Conservation (phyloP, 64 coral and sea anemone species). For the Montipora foliosa region DNA sequence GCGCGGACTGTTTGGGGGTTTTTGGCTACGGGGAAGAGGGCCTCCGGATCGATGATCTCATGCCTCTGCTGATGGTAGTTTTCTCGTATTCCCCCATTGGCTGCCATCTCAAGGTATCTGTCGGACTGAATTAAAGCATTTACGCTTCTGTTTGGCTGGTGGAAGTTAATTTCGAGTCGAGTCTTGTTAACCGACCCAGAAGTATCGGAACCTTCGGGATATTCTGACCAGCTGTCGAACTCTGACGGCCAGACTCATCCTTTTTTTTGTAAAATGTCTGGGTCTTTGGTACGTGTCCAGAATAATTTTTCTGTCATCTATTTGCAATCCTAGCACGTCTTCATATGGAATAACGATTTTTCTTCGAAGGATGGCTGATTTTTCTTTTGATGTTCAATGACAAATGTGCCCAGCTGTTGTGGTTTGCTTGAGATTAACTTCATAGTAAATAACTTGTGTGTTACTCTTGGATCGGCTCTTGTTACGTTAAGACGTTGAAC, state of each 20-base stretch:
- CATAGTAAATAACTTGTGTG: constrained; percentile 31
- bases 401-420: background rate
- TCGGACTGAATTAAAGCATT: constrained; percentile 37
- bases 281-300: constrained; percentile 29
- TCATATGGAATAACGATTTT: constrained; percentile 23
- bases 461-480: constrained; percentile 44
- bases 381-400: constrained; percentile 2
- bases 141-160: constrained; percentile 35
- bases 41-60: constrained; percentile 15
- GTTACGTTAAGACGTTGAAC: constrained; percentile 26
- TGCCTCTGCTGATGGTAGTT: constrained; percentile 33
- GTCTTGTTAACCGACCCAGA: constrained; percentile 4
- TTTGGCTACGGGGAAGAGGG: constrained; percentile 4
- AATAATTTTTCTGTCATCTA: constrained; percentile 18
- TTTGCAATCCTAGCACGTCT: constrained; percentile 31
- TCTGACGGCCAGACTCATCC: constrained; percentile 23
- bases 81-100: constrained; percentile 23
- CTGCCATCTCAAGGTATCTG: constrained; percentile 25
- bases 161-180: constrained; percentile 22
- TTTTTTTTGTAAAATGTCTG: constrained; percentile 37
- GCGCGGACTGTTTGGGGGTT: constrained; percentile 11
- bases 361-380: constrained; percentile 9
- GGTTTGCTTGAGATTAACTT: constrained; percentile 30
- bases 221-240: constrained; percentile 29
- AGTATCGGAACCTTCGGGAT: constrained; percentile 3